phyloP scores from a whole-genome alignment of 2,888 invertebrate species.

The Chloroclysta siterata region DNA sequence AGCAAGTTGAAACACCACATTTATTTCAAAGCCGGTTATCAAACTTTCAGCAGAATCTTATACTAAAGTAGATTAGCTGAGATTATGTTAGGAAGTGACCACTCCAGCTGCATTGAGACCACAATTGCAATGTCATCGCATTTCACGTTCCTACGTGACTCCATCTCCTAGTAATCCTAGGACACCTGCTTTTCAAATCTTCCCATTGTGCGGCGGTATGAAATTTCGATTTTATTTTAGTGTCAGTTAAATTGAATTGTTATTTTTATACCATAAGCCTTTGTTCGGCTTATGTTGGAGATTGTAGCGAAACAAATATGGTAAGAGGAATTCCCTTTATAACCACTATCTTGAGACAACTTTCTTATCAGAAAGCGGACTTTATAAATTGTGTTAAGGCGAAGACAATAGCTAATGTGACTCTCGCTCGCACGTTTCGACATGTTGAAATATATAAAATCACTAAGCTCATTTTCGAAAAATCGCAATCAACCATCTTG shows the following conservation, averaged over 20 bases:
- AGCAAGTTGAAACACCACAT: no score
- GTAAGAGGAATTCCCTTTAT: slow-evolving; percentile 5
- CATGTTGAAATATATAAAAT: no score
- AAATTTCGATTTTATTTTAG: slow-evolving; percentile 44
- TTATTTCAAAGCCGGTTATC: slow-evolving; percentile 7
- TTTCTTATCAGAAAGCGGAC: no score
- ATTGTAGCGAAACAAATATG: slow-evolving; percentile 13
- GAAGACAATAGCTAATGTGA: no score
- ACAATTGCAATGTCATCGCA: slow-evolving; percentile 80
- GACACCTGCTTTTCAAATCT: slow-evolving; percentile 78
- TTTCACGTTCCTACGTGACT: slow-evolving; percentile 74
- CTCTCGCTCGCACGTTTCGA: no score
- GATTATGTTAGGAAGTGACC: slow-evolving; percentile 57
- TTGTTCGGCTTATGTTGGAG: slow-evolving; percentile 25
- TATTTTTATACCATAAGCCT: slow-evolving; percentile 40
- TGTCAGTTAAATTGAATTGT: slow-evolving; percentile 42
- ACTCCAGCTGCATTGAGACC: slow-evolving; percentile 58
- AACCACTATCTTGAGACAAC: neutral
- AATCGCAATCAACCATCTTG: no score
- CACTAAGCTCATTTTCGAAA: no score
- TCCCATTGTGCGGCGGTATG: slow-evolving; percentile 48
- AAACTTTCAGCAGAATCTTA: slow-evolving; percentile 27
- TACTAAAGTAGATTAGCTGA: slow-evolving; percentile 51
- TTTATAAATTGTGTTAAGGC: no score
- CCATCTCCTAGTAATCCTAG: slow-evolving; percentile 76